Conservation (phyloP, 1,140 invertebrate species). For the Danaus plexippus region DNA sequence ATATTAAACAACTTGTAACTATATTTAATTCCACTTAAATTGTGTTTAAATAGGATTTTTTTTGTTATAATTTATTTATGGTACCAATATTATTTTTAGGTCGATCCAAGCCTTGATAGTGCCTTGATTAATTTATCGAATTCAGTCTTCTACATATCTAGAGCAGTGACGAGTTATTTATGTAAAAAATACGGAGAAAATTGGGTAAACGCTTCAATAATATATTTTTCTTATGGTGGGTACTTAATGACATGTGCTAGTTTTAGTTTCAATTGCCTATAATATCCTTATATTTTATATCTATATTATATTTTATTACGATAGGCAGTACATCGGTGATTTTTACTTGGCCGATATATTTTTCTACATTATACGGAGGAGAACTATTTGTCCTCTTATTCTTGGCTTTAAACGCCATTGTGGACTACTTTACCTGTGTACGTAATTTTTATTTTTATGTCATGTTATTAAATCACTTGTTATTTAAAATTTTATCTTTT, state of each 20-base stretch:
- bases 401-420: conserved; percentile 14
- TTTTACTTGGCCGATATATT: conserved; percentile 27
- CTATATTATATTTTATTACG: too few relatives aligned
- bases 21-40: too few relatives aligned
- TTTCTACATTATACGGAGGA: conserved; percentile 16
- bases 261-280: conserved; percentile 3
- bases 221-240: conserved; percentile 24
- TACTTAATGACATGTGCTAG: background rate
- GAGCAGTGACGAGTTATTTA: conserved; percentile 24
- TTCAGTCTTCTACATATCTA: conserved; percentile 36
- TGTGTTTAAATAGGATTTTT: too few relatives aligned
- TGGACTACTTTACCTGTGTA: conserved; percentile 21
- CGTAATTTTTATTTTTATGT: conserved; percentile 2
- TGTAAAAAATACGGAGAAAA: conserved; percentile 32
- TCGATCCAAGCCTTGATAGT: conserved; percentile 34
- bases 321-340: conserved; percentile 13
- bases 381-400: conserved; percentile 18
- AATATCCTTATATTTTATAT: conserved; percentile 1
- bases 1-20: too few relatives aligned
- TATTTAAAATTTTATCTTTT: too few relatives aligned
- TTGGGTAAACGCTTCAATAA: conserved; percentile 23
- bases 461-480: too few relatives aligned
- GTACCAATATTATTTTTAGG: conserved; percentile 23
- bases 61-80: conserved; percentile 10
- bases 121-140: conserved; percentile 32